Percentiles rank a stretch among this genome's conserved stretches.
Conservation (phyloP, 2,797 vertebrate genomes). For the Gambusia yucatana region DNA sequence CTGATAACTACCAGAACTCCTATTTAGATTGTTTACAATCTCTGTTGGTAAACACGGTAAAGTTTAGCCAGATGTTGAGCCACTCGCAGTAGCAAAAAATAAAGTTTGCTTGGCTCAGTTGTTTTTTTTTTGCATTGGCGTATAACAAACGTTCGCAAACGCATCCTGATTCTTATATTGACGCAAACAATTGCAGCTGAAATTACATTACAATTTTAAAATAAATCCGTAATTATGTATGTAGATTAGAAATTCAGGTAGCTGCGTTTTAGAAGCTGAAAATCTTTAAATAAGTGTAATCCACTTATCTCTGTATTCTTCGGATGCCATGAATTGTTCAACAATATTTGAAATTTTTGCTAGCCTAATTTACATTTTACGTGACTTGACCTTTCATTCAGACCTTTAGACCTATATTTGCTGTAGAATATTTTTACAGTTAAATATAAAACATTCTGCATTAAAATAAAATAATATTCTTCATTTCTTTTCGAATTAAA, state of each 20-base stretch:
- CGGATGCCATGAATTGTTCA: neutral
- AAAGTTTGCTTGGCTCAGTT: neutral
- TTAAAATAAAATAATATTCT: neutral
- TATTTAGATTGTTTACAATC: fast-evolving
- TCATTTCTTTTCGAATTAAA: neutral
- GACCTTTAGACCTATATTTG: neutral
- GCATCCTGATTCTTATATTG: too few species aligned
- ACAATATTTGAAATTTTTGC: neutral
- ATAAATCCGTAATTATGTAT: neutral
- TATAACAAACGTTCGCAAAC: neutral
- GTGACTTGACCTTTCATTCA: neutral
- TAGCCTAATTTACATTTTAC: neutral
- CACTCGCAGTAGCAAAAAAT: neutral
- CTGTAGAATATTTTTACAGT: neutral
- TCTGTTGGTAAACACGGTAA: neutral
- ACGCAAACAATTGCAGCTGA: neutral
- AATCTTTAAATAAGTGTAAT: neutral
- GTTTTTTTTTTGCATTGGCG: neutral
- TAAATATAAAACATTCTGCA: neutral
- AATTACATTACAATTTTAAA: too few species aligned
- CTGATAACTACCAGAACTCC: fast-evolving
- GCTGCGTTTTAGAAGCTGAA: neutral
- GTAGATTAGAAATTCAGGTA: neutral
- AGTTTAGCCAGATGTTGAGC: neutral
- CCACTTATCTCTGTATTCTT: neutral